Conservation (phyloP, 2,888 invertebrate genomes). For the Allacma fusca region DNA sequence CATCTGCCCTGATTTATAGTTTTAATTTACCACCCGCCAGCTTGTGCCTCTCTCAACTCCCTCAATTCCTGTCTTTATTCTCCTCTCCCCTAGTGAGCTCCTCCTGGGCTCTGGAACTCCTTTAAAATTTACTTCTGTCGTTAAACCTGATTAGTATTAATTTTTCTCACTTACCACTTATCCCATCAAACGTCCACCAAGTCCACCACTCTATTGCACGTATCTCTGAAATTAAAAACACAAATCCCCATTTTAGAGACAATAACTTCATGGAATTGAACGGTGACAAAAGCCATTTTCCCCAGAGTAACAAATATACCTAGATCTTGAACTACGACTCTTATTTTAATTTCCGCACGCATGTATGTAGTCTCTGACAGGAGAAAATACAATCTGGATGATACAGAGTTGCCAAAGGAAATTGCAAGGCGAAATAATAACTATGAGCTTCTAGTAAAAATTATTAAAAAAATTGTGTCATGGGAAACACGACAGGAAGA, state of each 20-base stretch:
- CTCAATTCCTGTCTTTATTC: not conserved
- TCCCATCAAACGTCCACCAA: constrained; percentile 62
- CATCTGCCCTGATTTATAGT: constrained; percentile 28
- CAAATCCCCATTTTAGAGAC: not conserved
- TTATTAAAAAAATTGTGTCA: not conserved
- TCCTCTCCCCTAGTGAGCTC: not conserved
- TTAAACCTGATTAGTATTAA: not conserved
- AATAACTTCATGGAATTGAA: not conserved
- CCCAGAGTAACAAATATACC: too few relatives aligned
- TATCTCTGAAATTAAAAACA: constrained; percentile 33
- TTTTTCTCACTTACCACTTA: constrained; percentile 56
- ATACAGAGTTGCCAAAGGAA: too few relatives aligned
- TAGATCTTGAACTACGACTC: too few relatives aligned
- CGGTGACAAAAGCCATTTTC: too few relatives aligned
- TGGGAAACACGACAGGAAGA: not conserved
- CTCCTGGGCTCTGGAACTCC: not conserved
- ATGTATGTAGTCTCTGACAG: too few relatives aligned
- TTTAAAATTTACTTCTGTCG: not conserved
- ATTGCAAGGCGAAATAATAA: too few relatives aligned
- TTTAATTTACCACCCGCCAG: constrained; percentile 29
- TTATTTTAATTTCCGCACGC: too few relatives aligned
- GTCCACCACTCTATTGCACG: constrained; percentile 46
- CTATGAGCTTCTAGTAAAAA: too few relatives aligned
- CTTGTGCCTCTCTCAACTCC: not conserved
- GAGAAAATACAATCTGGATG: too few relatives aligned